A percentile compares a stretch with the other conserved stretches of the same genome.
Conservation (phyloP, 2,888 invertebrate species). For the Parnassius apollo region DNA sequence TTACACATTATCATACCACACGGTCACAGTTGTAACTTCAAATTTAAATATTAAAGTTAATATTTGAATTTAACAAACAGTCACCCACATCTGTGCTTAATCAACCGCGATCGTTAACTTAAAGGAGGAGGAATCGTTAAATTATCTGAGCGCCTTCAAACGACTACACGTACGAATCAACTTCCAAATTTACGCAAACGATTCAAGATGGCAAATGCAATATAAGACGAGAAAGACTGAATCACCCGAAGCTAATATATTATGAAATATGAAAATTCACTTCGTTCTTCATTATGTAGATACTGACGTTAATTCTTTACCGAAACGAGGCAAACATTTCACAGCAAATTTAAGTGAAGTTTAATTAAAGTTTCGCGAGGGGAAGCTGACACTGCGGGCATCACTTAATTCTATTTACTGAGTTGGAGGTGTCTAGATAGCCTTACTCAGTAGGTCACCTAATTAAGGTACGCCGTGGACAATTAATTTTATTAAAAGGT, state of each 20-base stretch:
- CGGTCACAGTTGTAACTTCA: too few species aligned
- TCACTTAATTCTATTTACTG: constrained; percentile 24
- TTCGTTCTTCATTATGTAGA: constrained; percentile 3
- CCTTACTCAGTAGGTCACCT: constrained; percentile 18
- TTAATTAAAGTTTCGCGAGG: constrained; percentile 24
- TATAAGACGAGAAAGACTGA: neutral
- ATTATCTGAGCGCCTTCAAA: neutral
- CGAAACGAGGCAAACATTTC: constrained; percentile 20
- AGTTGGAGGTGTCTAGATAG: constrained; percentile 14
- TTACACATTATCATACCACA: too few species aligned
- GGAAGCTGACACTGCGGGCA: constrained; percentile 16
- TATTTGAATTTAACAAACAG: too few species aligned
- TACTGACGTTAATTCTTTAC: constrained; percentile 11
- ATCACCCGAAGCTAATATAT: neutral
- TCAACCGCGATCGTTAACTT: too few species aligned
- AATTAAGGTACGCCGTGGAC: constrained; percentile 17
- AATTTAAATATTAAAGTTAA: too few species aligned
- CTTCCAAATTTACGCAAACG: neutral
- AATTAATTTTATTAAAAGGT: constrained; percentile 20
- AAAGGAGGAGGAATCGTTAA: too few species aligned
- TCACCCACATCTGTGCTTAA: too few species aligned
- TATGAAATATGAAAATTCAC: constrained; percentile 11
- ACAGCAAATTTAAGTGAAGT: constrained; percentile 21
- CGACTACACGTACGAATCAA: neutral
- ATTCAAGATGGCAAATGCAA: neutral